Base-by-base conservation (phyloP, 2,888 invertebrate genomes). In the Trachelus tabidus region DNA sequence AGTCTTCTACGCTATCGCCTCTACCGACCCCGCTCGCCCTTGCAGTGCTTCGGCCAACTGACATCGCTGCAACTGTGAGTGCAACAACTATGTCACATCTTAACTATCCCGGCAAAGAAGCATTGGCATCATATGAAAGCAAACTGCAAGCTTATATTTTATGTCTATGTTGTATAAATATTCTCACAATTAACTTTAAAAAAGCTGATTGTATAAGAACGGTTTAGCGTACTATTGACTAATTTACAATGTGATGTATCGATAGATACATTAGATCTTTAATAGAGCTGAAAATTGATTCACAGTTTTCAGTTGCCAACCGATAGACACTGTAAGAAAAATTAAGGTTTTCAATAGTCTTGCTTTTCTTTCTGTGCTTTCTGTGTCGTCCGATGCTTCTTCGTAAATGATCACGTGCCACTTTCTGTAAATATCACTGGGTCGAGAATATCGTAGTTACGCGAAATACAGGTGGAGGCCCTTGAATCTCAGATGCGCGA, bases 401-500 rank as follows among this genome's bases (percentile, higher is more conserved):
- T 56, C 23, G 56, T 15, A 23, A 40, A 40, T 23, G 40, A 40
- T 15, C 40, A 23, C 56, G 23, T 23, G 77, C 77, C 74, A 69
- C 69, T 71, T 76, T 34, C 34, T 78, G 78, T 78, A 76, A 78
- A 78, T 78, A 78, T 78, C 78, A 78, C 75, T 78, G 75, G 75
- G 73, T 56, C 15, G 75, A 78, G 73, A 69, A 68, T 69, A 75
- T 75, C 71, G 73, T 69, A 76, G 23, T 78, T 69, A 37, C 69
- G 74, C 68, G 74, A 79, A 76, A 76, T 79, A 79, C 81, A 97
- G 97, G 95, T 96, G 76, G 96, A 97, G 88, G 95, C 95, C 77
- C 92, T 97, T 82, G 97, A 96, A 91, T 92, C 93, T 3, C 96
- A 97, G 91, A 92, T 96, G 74, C 94, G 95, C 40, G 95, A 96